Conservation (phyloP, 2,113 vertebrate species). For the Climacteris rufus region DNA sequence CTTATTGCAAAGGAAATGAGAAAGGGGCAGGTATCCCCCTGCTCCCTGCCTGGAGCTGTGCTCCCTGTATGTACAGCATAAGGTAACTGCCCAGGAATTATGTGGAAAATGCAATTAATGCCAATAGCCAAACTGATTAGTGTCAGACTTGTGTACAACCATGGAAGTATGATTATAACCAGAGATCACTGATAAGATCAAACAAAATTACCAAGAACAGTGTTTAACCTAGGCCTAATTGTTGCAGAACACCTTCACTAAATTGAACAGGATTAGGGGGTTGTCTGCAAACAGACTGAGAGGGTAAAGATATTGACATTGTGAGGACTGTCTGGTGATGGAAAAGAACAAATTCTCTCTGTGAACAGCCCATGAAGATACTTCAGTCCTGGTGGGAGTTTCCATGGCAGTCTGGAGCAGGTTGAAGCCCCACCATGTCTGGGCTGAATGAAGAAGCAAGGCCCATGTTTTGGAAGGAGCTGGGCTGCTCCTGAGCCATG, state of each 20-base stretch:
- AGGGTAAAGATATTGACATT: not conserved
- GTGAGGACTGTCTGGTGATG: not conserved
- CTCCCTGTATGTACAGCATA: not conserved
- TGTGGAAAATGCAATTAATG: not conserved
- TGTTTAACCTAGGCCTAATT: not conserved
- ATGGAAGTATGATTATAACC: not conserved
- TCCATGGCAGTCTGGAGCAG: not conserved
- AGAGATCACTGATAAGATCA: not conserved
- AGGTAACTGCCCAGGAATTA: not conserved
- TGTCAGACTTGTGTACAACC: not conserved
- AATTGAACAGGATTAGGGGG: not conserved
- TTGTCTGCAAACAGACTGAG: not conserved
- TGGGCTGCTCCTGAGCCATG: not conserved
- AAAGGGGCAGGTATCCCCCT: not conserved
- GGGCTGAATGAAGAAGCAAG: not conserved
- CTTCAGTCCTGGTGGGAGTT: not conserved
- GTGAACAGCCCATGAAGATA: not conserved
- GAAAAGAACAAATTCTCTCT: not conserved
- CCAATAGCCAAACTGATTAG: not conserved
- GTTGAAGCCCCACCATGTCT: fast-evolving
- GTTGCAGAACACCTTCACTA: not conserved
- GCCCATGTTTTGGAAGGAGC: not conserved
- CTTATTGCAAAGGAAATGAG: not conserved
- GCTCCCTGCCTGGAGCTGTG: fast-evolving
- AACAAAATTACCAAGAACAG: not conserved